Conservation (phyloP, 2,797 vertebrate species). For the Scarus forsteni region DNA sequence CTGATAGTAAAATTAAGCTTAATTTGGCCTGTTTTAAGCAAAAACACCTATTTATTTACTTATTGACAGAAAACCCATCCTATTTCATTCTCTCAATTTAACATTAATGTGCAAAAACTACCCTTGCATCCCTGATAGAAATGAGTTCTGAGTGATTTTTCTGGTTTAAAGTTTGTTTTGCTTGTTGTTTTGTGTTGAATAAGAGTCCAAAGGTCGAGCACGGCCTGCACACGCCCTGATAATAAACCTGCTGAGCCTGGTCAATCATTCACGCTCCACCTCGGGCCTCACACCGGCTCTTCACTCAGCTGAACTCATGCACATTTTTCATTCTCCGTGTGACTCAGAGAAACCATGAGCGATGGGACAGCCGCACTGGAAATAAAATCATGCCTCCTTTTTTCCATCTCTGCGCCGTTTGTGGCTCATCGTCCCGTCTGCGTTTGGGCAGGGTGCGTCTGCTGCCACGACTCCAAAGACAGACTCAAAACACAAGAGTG, state of each 20-base stretch:
- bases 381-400: not conserved
- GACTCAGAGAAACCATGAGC: conserved; percentile 24
- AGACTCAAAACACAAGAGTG: not conserved
- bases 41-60: no score
- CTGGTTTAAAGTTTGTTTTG: accelerated
- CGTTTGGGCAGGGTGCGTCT: conserved; percentile 12
- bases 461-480: conserved; percentile 5
- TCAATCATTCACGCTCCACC: conserved; percentile 42
- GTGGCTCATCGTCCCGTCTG: not conserved
- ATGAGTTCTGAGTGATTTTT: accelerated
- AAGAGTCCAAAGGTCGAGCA: conserved; percentile 39
- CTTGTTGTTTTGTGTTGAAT: not conserved
- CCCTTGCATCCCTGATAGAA: no score
- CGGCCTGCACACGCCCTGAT: conserved; percentile 47
- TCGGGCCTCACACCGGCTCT: conserved; percentile 7
- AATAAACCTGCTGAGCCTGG: conserved; percentile 58
- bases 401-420: conserved; percentile 16
- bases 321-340: not conserved
- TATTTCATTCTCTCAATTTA: no score
- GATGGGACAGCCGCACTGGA: not conserved
- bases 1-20: no score
- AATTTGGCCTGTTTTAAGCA: no score
- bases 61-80: no score
- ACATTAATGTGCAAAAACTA: no score
- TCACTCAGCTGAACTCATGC: not conserved